Evolutionary conservation across 2,113 vertebrate genomes (phyloP), one percentile per base, ranked within the genome.

Genomic region (Gymnocephalus cernua): DNA sequence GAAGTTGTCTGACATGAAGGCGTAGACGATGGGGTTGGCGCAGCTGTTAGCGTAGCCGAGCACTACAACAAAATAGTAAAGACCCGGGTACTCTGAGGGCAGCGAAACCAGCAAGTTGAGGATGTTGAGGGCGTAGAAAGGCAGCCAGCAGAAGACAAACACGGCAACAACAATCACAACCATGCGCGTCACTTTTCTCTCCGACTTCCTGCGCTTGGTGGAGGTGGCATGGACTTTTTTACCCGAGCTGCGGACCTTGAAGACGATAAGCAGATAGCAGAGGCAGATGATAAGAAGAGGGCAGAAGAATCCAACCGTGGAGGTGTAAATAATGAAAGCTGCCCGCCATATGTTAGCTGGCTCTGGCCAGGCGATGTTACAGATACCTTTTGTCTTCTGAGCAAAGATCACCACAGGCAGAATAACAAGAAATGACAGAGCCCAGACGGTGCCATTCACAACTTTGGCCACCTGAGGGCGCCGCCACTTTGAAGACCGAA

Each of bases 21-120:
- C 96, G 0, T 99, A 99, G 18, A 99, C 96, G 12, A 99, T 94
- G n/a, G 98, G 98, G 86, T 99, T 99, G 88, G 98, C 98, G 2
- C 98, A 99, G 93, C 98, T 99, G 93, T 99, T 99, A 56, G 98
- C 97, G 0, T 99, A 99, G 69, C 96, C 96, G 1, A 99, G 93
- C 59, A 98, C 94, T 21, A 99, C 97, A 7, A 97, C 95, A 0
- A 97, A 98, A 85, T 96, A 97, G 92, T 98, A 99, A 16, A 98
- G 87, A 0, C 97, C 95, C 0, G 94, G 93, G 0, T 97, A 96
- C 65, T 97, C 96, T 5, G 95, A 86, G 0, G 97, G 98, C 85
- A 98, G 93, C 0, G 92, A 93, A 45, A 97, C 93, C 69, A 97
- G 94, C 88, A 97, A 90, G 92, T 99, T 99, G 90, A 98, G 90